These are phyloP conservation scores for Drosophila punjabiensis DNA, from an alignment of 1,140 invertebrate genomes.

Conservation along the genomic window DNA sequence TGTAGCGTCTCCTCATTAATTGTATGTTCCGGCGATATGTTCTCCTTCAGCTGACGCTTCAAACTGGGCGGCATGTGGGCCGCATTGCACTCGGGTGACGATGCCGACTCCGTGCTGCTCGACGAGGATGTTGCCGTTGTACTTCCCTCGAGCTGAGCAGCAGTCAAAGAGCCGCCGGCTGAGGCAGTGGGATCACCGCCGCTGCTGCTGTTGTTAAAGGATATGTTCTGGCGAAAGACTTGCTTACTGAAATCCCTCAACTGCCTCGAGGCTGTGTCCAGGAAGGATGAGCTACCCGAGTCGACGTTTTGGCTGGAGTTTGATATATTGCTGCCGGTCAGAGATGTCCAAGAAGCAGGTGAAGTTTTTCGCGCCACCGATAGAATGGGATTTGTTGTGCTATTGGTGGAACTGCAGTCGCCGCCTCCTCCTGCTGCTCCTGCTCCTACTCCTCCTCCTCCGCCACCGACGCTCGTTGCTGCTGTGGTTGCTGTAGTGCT, in stretches of 20 bases:
- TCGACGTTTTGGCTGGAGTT: conserved; percentile 36
- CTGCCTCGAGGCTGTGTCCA: conserved; percentile 78
- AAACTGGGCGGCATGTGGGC: conserved; percentile 71
- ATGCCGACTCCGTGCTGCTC: conserved; percentile 50
- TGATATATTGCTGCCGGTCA: conserved; percentile 44
- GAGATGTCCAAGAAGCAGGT: conserved; percentile 37
- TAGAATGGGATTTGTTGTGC: conserved; percentile 18
- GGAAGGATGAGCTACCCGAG: conserved; percentile 60
- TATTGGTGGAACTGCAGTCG: conserved; percentile 10
- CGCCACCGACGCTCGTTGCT: conserved; percentile 1
- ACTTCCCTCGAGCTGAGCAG: conserved; percentile 26
- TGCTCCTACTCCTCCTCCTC: neutral
- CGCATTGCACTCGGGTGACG: conserved; percentile 49
- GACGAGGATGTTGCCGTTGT: conserved; percentile 36
- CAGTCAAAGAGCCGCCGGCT: neutral
- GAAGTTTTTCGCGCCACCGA: conserved; percentile 44
- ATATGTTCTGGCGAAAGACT: conserved; percentile 81
- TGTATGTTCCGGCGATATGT: conserved; percentile 84
- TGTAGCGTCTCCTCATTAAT: conserved; percentile 83
- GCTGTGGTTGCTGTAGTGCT: conserved; percentile 26
- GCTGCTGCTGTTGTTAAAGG: conserved; percentile 65
- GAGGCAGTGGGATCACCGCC: conserved; percentile 39
- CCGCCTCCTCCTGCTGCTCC: conserved; percentile 3
- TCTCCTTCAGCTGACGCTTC: conserved; percentile 83
- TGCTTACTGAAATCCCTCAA: conserved; percentile 78